phyloP scores from a whole-genome alignment of 1,140 invertebrate species.

The Drosophila subobscura region DNA sequence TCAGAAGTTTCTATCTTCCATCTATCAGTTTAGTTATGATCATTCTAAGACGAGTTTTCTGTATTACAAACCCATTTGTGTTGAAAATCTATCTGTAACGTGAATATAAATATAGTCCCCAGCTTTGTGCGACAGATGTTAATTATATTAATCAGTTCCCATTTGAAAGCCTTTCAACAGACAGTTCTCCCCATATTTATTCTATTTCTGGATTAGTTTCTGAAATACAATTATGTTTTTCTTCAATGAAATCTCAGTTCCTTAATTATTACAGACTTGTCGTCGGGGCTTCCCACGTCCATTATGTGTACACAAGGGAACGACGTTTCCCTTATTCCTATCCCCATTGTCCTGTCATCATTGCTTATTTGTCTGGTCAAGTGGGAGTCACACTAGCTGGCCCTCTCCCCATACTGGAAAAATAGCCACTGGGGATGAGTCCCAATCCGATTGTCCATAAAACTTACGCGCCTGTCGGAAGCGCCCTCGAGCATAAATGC shows the following conservation, averaged over 20 bases:
- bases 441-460: slow-evolving; percentile 41
- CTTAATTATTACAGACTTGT: slow-evolving; percentile 21
- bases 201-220: slow-evolving; percentile 26
- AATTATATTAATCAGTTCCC: too few relatives aligned
- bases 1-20: too few relatives aligned
- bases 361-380: slow-evolving; percentile 70
- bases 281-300: slow-evolving; percentile 34
- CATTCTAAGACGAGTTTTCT: too few relatives aligned
- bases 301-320: slow-evolving; percentile 24
- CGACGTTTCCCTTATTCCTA: slow-evolving; percentile 19
- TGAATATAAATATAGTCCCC: too few relatives aligned
- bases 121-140: too few relatives aligned
- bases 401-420: background rate
- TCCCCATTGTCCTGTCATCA: slow-evolving; percentile 49
- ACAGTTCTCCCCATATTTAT: slow-evolving; percentile 9
- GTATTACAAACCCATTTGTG: too few relatives aligned
- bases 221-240: slow-evolving; percentile 29
- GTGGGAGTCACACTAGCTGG: slow-evolving; percentile 1
- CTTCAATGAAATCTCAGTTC: slow-evolving; percentile 21
- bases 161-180: too few relatives aligned
- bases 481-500: slow-evolving; percentile 54
- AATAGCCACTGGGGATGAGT: slow-evolving; percentile 2
- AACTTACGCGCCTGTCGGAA: slow-evolving; percentile 59
- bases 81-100: too few relatives aligned
- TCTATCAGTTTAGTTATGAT: too few relatives aligned